Evolutionary conservation across 2,113 vertebrate genomes (phyloP).

Genomic region (human): DNA sequence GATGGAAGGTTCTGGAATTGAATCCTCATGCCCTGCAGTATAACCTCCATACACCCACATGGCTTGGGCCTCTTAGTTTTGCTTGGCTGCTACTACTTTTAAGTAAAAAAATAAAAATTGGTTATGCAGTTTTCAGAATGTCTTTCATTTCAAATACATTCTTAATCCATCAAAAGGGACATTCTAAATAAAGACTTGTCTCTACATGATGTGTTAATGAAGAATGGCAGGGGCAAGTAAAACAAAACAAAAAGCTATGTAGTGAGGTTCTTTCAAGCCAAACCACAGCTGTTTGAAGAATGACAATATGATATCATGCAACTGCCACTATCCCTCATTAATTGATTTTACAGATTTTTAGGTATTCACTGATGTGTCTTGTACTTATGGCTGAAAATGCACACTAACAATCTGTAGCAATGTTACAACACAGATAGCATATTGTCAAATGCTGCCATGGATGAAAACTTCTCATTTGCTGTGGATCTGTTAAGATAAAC

Average conservation of each 20-base stretch:
- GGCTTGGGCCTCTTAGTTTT: neutral
- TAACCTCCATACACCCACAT: neutral
- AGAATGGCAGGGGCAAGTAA: constrained; percentile 50
- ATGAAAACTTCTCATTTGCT: constrained; percentile 59
- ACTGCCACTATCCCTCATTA: constrained; percentile 77
- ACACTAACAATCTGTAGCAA: constrained; percentile 59
- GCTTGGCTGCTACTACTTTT: neutral
- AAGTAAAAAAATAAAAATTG: constrained; percentile 9
- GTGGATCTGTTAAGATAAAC: constrained; percentile 58
- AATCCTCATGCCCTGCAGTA: neutral
- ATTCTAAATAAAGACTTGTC: constrained; percentile 70
- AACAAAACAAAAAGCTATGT: neutral
- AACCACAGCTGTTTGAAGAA: constrained; percentile 79
- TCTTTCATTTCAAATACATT: constrained; percentile 58
- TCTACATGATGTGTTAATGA: constrained; percentile 70
- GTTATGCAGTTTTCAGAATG: constrained; percentile 29
- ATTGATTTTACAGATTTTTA: constrained; percentile 70
- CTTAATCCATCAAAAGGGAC: constrained; percentile 63
- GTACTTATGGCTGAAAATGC: constrained; percentile 72
- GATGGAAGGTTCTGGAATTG: neutral
- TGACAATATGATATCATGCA: constrained; percentile 67
- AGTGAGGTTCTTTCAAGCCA: constrained; percentile 67
- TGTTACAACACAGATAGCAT: constrained; percentile 68
- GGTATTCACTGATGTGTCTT: constrained; percentile 71
- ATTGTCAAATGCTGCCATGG: constrained; percentile 70